Evolutionary conservation across 53 echinoderm and acorn worm genomes (phyloP).

Genomic region (Astropecten irregularis): DNA sequence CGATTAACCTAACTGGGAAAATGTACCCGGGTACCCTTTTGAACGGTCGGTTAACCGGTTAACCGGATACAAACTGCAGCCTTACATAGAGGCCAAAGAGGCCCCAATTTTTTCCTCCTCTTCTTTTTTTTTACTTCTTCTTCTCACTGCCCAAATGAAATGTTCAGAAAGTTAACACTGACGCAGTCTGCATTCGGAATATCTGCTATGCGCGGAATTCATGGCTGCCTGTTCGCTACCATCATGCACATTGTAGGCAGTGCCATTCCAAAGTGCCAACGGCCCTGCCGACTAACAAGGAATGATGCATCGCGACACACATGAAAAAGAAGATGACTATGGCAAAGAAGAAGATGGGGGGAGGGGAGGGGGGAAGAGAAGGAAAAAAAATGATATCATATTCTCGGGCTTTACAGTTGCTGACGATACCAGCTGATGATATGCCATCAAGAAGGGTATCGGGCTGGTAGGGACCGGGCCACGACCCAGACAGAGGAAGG

Average conservation of each 20-base stretch:
- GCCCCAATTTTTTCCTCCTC: no score
- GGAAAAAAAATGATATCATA: neutral
- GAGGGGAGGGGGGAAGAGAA: neutral
- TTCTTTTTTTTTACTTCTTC: no score
- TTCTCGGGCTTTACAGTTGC: slow-evolving; percentile 34
- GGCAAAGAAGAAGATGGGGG: no score
- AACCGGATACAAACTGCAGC: no score
- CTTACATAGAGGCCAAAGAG: no score
- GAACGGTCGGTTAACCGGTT: no score
- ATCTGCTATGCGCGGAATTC: slow-evolving; percentile 49
- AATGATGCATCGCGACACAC: slow-evolving; percentile 33
- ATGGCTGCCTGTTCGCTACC: slow-evolving; percentile 42
- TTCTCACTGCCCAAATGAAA: no score
- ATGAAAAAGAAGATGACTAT: no score
- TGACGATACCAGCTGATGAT: slow-evolving; percentile 28
- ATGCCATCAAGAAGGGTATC: neutral
- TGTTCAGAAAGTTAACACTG: no score
- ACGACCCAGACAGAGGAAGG: slow-evolving; percentile 46
- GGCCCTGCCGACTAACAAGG: slow-evolving; percentile 34
- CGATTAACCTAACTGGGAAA: no score
- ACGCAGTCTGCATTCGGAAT: no score
- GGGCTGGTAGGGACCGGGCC: slow-evolving; percentile 14
- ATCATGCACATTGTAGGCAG: slow-evolving; percentile 15
- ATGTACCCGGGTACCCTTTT: no score
- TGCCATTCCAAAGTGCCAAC: slow-evolving; percentile 45